Percentiles rank a stretch among this genome's conserved stretches.
phyloP scores from a whole-genome alignment of 2,113 vertebrate species.

The Lipotes vexillifer region DNA sequence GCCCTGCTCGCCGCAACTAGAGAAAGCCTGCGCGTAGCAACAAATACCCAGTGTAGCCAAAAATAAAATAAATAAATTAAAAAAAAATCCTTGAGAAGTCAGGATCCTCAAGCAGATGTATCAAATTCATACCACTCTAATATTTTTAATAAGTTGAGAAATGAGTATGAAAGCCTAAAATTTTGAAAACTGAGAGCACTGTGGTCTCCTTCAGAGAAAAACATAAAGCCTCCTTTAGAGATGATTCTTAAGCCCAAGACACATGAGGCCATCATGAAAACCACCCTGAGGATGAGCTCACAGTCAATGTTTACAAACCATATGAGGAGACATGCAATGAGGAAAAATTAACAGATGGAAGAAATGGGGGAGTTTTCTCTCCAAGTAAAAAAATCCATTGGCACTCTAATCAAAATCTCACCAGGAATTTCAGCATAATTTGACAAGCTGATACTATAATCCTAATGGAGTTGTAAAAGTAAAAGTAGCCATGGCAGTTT shows the following conservation, averaged over 20 bases:
- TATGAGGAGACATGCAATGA: not conserved
- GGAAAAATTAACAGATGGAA: not conserved
- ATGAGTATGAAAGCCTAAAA: not conserved
- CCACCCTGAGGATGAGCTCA: not conserved
- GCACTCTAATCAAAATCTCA: conserved; percentile 8
- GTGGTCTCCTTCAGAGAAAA: not conserved
- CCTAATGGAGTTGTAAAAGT: not conserved
- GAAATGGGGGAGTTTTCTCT: not conserved
- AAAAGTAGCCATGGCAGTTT: not conserved
- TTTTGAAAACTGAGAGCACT: not conserved
- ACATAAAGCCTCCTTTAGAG: not conserved
- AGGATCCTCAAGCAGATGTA: not conserved
- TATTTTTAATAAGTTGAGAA: not conserved
- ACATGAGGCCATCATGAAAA: not conserved
- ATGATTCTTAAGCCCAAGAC: not conserved
- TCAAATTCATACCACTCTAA: not conserved
- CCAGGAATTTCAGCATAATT: conserved; percentile 23
- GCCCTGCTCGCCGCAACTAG: no score
- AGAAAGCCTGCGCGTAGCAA: fast-evolving
- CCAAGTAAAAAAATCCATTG: not conserved
- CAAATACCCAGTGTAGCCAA: no score
- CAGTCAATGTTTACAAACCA: not conserved
- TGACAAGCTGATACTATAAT: not conserved
- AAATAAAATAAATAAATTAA: no score
- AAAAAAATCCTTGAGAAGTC: not conserved